A percentile compares a stretch with the other conserved stretches of the same genome.
Conservation (phyloP, 2,113 vertebrate genomes). For the Thalassoma bifasciatum region DNA sequence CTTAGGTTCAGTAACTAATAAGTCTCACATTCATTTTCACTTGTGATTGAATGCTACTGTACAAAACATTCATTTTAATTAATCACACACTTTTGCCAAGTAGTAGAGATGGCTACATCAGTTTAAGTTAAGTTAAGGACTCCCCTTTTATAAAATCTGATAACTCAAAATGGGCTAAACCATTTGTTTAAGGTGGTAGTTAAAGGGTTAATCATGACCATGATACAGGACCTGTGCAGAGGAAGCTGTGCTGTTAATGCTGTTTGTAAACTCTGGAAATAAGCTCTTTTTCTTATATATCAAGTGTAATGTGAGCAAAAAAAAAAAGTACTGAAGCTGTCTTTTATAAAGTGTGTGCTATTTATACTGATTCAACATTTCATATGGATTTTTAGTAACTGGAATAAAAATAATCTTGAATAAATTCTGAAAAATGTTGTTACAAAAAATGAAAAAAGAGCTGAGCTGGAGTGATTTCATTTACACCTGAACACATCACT, state of each 20-base stretch:
- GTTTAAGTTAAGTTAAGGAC: no score
- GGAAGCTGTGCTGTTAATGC: constrained; percentile 54
- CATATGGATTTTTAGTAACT: constrained; percentile 72
- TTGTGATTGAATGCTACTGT: no score
- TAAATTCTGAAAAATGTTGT: constrained; percentile 8
- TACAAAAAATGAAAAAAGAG: background rate
- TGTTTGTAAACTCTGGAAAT: constrained; percentile 72
- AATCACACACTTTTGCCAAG: no score
- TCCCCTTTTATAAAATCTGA: no score
- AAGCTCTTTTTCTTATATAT: constrained; percentile 68
- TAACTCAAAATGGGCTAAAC: no score
- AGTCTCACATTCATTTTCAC: no score
- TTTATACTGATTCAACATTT: constrained; percentile 75
- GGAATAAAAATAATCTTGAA: constrained; percentile 65
- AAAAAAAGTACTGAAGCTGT: constrained; percentile 47
- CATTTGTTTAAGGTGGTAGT: no score
- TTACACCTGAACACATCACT: constrained; percentile 9
- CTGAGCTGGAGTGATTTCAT: constrained; percentile 43
- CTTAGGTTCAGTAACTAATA: no score
- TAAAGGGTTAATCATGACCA: constrained; percentile 28
- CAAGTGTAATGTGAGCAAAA: constrained; percentile 61
- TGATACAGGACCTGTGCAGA: constrained; percentile 46
- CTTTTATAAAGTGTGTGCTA: constrained; percentile 70
- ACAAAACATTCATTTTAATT: no score
- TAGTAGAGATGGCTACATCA: no score